Conservation (phyloP, 2,797 vertebrate species). For the Leucoraja ocellata region DNA sequence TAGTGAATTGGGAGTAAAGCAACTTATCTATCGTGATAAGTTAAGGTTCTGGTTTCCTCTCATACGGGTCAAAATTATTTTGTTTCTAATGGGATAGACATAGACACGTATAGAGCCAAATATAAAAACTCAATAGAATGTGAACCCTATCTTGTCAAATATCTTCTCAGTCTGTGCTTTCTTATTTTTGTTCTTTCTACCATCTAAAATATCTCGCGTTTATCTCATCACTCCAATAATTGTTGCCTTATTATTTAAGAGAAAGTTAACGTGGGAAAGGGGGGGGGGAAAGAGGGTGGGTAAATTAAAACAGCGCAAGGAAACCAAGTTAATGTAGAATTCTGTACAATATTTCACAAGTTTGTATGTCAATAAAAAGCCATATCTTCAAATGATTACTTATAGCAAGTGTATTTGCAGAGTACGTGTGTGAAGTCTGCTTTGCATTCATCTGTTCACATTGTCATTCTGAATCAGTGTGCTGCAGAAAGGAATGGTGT, state of each 20-base stretch:
- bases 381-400: neutral
- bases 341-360: neutral
- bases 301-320: neutral
- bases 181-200: neutral
- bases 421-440: neutral
- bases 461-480: neutral
- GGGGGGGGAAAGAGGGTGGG: neutral
- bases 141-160: neutral
- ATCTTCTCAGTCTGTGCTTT: neutral
- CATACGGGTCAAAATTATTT: neutral
- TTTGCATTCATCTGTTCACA: neutral
- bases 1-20: neutral
- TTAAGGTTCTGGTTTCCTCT: neutral
- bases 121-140: neutral
- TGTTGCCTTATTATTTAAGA: conserved; percentile 14
- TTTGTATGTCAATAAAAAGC: neutral
- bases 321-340: conserved; percentile 4
- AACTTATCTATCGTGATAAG: neutral
- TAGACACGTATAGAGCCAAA: neutral
- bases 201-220: neutral
- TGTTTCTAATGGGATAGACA: neutral
- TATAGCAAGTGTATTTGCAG: neutral
- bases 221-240: neutral
- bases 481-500: neutral
- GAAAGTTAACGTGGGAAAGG: neutral